These are phyloP conservation scores for Nasonia vitripennis DNA, from an alignment of 1,140 invertebrate species.

Conservation along the genomic window DNA sequence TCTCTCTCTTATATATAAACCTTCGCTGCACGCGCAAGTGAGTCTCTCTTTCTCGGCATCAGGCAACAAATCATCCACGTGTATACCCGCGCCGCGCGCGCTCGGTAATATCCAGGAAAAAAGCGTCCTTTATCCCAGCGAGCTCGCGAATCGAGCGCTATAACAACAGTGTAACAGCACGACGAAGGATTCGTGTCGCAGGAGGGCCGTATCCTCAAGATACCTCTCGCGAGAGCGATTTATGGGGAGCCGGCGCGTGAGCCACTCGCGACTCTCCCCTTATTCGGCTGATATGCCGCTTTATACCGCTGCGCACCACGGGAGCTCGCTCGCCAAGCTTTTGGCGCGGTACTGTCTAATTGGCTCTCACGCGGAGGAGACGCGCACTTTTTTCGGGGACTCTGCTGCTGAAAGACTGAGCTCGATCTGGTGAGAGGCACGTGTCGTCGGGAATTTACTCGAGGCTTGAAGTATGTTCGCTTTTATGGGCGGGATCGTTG, in stretches of 20 bases:
- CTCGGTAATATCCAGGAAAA: neutral
- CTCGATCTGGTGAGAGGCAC: neutral
- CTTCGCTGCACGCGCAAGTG: neutral
- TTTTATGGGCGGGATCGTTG: neutral
- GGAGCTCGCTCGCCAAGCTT: neutral
- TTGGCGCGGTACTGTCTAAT: neutral
- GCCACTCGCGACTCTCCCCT: too few species aligned
- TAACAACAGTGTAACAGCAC: too few species aligned
- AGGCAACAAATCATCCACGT: neutral
- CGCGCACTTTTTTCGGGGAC: neutral
- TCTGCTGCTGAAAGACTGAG: neutral
- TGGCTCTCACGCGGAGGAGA: neutral
- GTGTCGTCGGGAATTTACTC: too few species aligned
- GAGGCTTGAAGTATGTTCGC: too few species aligned
- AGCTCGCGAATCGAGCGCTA: neutral
- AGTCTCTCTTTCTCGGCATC: neutral
- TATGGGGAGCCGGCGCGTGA: neutral
- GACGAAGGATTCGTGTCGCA: neutral
- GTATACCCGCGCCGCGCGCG: neutral
- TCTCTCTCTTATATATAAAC: too few species aligned
- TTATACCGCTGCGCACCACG: neutral
- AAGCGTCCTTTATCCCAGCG: neutral
- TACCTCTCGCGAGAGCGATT: neutral
- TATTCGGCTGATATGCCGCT: too few species aligned
- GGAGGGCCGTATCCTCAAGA: neutral